Conservation (phyloP, 2,113 vertebrate species). For the Tauraco erythrolophus region DNA sequence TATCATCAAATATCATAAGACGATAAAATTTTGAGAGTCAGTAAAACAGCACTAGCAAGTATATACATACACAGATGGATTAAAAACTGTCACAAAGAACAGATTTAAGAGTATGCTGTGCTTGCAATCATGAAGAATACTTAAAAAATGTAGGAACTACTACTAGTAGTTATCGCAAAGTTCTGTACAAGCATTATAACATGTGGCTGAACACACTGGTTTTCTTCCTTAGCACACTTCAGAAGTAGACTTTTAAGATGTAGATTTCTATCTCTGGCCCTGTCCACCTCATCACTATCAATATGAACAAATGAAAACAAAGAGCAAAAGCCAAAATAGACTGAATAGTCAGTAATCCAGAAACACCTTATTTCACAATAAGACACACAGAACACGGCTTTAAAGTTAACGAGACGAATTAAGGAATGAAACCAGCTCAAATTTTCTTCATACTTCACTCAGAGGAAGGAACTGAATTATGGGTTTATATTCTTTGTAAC, state of each 20-base stretch:
- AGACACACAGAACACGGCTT: rapidly evolving
- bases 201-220: rapidly evolving
- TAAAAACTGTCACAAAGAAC: neutral
- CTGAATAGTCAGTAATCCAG: neutral
- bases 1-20: neutral
- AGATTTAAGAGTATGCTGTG: neutral
- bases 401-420: neutral
- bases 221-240: neutral
- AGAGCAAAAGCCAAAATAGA: neutral
- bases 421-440: neutral
- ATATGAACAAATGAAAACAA: neutral
- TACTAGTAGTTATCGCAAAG: rapidly evolving
- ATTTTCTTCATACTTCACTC: neutral
- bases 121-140: neutral
- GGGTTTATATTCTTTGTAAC: neutral
- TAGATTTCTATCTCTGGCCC: neutral
- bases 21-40: neutral
- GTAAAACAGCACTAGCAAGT: neutral
- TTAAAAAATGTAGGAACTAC: neutral
- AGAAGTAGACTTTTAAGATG: neutral
- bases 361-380: neutral
- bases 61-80: neutral
- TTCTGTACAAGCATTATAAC: neutral
- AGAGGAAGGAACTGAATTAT: neutral
- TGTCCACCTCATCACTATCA: neutral